Evolutionary conservation across 2,888 invertebrate genomes (phyloP), one percentile per base, ranked within the genome.

Genomic region (Nomada fabriciana): DNA sequence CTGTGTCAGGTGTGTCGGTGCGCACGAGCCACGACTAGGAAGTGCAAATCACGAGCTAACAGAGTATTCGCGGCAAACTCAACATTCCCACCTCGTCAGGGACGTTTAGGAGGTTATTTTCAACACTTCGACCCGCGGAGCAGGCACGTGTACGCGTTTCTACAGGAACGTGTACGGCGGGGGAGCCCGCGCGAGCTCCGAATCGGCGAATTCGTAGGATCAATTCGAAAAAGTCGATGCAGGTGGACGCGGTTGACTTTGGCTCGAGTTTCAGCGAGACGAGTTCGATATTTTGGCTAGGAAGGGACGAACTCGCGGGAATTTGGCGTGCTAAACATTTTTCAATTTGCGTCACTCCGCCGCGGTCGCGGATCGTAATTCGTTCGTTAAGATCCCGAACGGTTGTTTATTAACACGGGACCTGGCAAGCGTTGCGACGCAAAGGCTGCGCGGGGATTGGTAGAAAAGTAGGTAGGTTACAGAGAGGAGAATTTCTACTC

Each of bases 21-120:
- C 76, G 80, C 79, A 83, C 85, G 85, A 84, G 86, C 61, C 63
- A 74, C 86, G 88, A 92, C 90, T 91, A 92, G 92, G 92, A 93
- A 93, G 91, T 92, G 91, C 90, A 89, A 90, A 92, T 91, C 89
- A 90, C 91, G 82, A 88, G 90, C 86, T 89, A 88, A 89, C 89
- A 88, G 84, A 86, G 89, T 90, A 90, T 91, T 91, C 90, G 87
- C 90, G 90, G 89, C 90, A 88, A 90, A 91, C 90, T 91, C 90
- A 90, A 91, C 89, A 89, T 91, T 92, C 89, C 89, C 91, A 91
- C 89, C 89, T 91, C 89, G 90, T 93, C 92, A 93, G 93, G 93
- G 92, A 90, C 93, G 90, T 90, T 91, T 86, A 85, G 91, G 89
- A 89, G 90, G 90, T 93, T 93, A 92, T 93, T 93, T 93, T 91